Base-by-base conservation (phyloP, 2,888 invertebrate species). In the Eupelmus urozonus region DNA sequence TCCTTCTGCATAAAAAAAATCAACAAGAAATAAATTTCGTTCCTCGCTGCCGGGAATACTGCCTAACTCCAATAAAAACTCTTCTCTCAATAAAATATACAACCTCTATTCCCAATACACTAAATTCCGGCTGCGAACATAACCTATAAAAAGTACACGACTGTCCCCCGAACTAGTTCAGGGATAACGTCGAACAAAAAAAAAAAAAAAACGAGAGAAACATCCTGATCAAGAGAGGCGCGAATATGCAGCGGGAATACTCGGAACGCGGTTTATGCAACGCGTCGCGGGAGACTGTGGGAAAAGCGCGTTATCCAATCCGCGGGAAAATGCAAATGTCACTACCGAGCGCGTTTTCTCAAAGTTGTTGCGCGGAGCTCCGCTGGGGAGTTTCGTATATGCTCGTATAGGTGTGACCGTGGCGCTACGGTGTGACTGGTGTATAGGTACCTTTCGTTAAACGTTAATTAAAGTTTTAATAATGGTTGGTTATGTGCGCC, bases 271-370 rank as follows among this genome's bases (percentile, higher is more conserved):
- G 53, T 72, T 72, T 72, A 72, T 72, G 72, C 72, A 72, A 72
- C 62, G 51, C n/a, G n/a, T 0, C 16, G 53, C 2, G 53, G 20
- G 20, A 53, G 11, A 27, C 5, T 42, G 70, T 29, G 70, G 34
- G 60, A 71, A 49, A 69, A 42, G 34, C 20, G 49, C 11, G 69
- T 69, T 69, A 57, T 60, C 27, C 60, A 49, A 62, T 62, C 42
- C 20, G 42, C 42, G 72, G 27, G 42, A 45, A 73, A 65, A 65
- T 73, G 65, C 45, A 65, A 65, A 73, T 73, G 63, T 53, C 70
- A 60, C 49, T 13, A 16, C 20, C 9, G 40, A n/a, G 60, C 29
- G 27, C 42, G 25, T 59, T 70, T 42, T 40, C 67, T 42, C 42
- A 34, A 65, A 65, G 65, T 29, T 65, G 13, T 42, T 34, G 60